Conservation (phyloP, 2,888 invertebrate species). For the Brachynemurus nebulosus region DNA sequence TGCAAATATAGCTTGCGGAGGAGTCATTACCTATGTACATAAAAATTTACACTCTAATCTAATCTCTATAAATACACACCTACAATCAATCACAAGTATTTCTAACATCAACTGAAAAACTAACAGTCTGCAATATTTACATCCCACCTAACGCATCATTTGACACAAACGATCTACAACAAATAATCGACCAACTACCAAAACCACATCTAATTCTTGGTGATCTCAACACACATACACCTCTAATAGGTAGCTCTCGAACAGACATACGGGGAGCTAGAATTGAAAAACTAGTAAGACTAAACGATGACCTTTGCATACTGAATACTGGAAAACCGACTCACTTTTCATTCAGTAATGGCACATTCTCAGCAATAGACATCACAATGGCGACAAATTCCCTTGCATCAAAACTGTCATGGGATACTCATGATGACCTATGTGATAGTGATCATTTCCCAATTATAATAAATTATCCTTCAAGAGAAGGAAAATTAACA, state of each 20-base stretch:
- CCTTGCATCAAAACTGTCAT: slow-evolving; percentile 9
- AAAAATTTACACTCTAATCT: slow-evolving; percentile 10
- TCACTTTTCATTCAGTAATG: background rate
- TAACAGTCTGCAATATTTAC: background rate
- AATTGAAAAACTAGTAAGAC: background rate
- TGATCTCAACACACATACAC: background rate
- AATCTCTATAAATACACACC: slow-evolving; percentile 8
- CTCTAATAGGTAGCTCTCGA: background rate
- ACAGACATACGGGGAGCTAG: background rate
- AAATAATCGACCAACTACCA: background rate
- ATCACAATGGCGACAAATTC: background rate
- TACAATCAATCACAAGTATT: slow-evolving; percentile 12
- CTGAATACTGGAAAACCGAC: background rate
- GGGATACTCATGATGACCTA: slow-evolving; percentile 5
- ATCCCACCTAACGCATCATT: background rate
- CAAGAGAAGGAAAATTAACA: too few relatives aligned
- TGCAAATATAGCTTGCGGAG: slow-evolving; percentile 14
- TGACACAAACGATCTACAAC: background rate
- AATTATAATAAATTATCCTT: slow-evolving; percentile 10
- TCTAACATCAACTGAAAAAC: background rate
- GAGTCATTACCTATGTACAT: slow-evolving; percentile 13
- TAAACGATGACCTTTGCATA: too few relatives aligned
- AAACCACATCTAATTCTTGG: background rate
- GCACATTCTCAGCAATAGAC: background rate
- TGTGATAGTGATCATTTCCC: slow-evolving; percentile 18